Evolutionary conservation across 2,113 vertebrate genomes (phyloP).

Genomic region (Crotalus viridis): DNA sequence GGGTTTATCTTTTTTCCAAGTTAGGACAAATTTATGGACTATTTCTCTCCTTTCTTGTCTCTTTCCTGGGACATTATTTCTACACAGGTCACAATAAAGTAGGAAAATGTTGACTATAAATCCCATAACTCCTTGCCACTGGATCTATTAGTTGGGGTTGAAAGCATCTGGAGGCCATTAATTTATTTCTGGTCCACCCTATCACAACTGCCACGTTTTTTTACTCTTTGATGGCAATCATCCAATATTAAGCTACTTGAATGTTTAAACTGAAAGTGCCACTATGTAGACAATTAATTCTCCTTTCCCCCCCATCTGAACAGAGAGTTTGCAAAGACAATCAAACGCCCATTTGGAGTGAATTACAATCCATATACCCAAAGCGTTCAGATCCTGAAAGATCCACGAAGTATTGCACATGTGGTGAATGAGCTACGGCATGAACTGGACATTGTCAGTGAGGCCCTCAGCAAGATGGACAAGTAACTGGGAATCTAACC

Average conservation of each 20-base stretch:
- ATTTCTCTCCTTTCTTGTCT: background rate
- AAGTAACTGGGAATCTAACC: constrained; percentile 80
- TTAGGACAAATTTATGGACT: background rate
- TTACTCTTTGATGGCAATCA: background rate
- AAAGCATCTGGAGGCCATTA: background rate
- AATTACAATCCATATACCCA: constrained; percentile 96
- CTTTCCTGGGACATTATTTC: background rate
- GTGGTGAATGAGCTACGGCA: constrained; percentile 88
- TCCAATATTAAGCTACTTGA: background rate
- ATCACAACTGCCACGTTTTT: background rate
- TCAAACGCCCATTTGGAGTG: constrained; percentile 93
- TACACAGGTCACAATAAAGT: background rate
- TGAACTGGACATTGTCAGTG: constrained; percentile 88
- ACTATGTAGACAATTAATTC: background rate
- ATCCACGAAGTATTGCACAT: constrained; percentile 84
- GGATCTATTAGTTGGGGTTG: background rate
- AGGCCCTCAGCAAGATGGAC: constrained; percentile 87
- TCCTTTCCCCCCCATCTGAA: constrained; percentile 26
- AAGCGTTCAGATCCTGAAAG: constrained; percentile 89
- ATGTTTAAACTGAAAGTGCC: background rate
- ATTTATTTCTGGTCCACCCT: background rate
- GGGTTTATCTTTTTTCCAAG: background rate
- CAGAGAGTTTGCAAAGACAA: constrained; percentile 97
- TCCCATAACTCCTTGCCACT: background rate
- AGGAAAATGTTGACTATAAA: background rate